Evolutionary conservation across 2,888 invertebrate genomes (phyloP).

Genomic region (Cephus pulcher): DNA sequence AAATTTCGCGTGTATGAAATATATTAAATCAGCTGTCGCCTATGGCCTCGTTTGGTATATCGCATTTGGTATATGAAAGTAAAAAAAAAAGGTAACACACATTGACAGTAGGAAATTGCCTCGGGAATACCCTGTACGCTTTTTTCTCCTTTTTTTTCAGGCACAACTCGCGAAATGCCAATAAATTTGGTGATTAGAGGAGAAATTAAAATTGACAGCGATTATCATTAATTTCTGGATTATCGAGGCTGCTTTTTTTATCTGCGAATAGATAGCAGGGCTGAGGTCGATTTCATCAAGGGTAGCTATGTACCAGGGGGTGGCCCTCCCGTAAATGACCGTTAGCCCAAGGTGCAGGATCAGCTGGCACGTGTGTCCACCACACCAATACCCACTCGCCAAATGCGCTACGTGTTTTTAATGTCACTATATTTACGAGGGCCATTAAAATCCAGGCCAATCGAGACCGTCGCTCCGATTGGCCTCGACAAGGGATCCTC

Average conservation of each 20-base stretch:
- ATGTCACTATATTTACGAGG: slow-evolving; percentile 24
- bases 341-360: slow-evolving; percentile 1
- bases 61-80: not conserved
- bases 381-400: not conserved
- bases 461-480: slow-evolving; percentile 21
- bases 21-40: not conserved
- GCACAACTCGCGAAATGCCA: not conserved
- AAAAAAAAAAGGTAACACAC: not conserved
- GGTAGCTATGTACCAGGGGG: not conserved
- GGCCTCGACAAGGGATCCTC: slow-evolving; percentile 13
- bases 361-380: not conserved
- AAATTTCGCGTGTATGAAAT: not conserved
- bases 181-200: not conserved
- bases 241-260: not conserved
- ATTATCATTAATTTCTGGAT: slow-evolving; percentile 6
- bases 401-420: slow-evolving; percentile 21
- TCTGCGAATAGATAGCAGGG: not conserved
- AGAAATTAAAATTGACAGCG: slow-evolving; percentile 1
- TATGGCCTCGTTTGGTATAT: not conserved
- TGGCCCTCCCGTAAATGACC: not conserved
- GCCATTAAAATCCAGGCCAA: slow-evolving; percentile 25
- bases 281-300: not conserved
- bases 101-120: not conserved
- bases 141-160: not conserved
- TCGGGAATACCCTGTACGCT: not conserved